A percentile compares a stretch with the other conserved stretches of the same genome.
Conservation (phyloP, 37 sponge, comb jelly and placozoan genomes). For the Hormiphora californensis region DNA sequence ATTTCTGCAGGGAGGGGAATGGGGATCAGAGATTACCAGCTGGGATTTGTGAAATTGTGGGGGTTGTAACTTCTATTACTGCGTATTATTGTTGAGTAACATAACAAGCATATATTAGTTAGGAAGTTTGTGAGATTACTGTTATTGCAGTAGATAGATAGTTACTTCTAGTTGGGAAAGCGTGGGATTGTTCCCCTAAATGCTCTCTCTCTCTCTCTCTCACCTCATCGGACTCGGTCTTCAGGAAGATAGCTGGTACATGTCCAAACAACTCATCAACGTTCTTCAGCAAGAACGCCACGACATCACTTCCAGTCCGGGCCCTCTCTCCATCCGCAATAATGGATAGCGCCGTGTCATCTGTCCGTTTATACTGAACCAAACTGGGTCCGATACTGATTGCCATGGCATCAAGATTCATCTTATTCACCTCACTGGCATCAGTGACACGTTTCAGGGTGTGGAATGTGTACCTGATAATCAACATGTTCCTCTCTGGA, state of each 20-base stretch:
- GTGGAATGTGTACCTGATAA: conserved; percentile 45
- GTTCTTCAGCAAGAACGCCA: conserved; percentile 18
- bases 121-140: no score
- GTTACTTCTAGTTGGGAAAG: no score
- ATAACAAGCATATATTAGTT: no score
- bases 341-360: conserved; percentile 21
- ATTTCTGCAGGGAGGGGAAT: neutral
- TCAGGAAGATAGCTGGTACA: neutral
- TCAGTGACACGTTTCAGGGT: conserved; percentile 11
- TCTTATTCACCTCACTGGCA: conserved; percentile 1
- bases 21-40: neutral
- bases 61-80: neutral
- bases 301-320: conserved; percentile 14
- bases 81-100: no score
- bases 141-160: no score
- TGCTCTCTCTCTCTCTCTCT: no score
- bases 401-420: neutral
- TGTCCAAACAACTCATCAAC: conserved; percentile 12
- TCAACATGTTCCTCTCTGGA: neutral
- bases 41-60: neutral
- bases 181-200: no score
- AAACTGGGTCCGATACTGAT: conserved; percentile 41
- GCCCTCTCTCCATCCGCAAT: conserved; percentile 10
- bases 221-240: conserved; percentile 39
- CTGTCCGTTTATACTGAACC: conserved; percentile 19